Conservation (phyloP, 2,888 invertebrate species). For the Apamea epomidion region DNA sequence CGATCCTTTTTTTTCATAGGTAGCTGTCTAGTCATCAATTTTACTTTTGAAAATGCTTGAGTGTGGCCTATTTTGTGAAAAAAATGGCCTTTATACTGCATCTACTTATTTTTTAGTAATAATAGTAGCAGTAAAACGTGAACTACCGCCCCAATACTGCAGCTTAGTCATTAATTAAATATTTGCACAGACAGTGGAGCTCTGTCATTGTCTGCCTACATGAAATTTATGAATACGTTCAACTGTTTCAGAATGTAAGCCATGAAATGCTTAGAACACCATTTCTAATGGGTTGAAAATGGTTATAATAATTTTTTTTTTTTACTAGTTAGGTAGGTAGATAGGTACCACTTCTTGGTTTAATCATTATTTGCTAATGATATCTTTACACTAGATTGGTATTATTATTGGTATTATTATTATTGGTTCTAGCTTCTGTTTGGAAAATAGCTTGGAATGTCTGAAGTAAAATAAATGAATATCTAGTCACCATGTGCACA, state of each 20-base stretch:
- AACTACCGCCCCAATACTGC: conserved; percentile 52
- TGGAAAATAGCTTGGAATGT: background rate
- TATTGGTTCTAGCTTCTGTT: background rate
- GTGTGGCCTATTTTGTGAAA: conserved; percentile 14
- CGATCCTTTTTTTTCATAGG: conserved; percentile 86
- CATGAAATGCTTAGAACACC: background rate
- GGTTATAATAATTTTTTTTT: background rate
- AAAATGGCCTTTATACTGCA: background rate
- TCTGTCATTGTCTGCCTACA: conserved; percentile 67
- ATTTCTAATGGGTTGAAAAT: background rate
- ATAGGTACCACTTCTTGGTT: background rate
- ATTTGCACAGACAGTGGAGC: conserved; percentile 70
- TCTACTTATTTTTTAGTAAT: background rate
- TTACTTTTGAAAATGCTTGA: conserved; percentile 57
- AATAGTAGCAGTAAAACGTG: conserved; percentile 6
- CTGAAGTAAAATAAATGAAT: background rate
- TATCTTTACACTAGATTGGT: background rate
- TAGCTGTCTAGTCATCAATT: conserved; percentile 77
- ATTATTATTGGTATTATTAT: too few species aligned
- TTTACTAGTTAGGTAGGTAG: too few species aligned
- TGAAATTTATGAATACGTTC: conserved; percentile 38
- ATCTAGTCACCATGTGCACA: background rate
- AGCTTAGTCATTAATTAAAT: conserved; percentile 77
- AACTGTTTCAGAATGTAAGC: conserved; percentile 34
- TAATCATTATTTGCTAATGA: background rate